Percentiles rank a stretch among this genome's conserved stretches.
These are phyloP conservation scores for Xanthia togata DNA, from an alignment of 2,888 invertebrate genomes.

Conservation along the genomic window DNA sequence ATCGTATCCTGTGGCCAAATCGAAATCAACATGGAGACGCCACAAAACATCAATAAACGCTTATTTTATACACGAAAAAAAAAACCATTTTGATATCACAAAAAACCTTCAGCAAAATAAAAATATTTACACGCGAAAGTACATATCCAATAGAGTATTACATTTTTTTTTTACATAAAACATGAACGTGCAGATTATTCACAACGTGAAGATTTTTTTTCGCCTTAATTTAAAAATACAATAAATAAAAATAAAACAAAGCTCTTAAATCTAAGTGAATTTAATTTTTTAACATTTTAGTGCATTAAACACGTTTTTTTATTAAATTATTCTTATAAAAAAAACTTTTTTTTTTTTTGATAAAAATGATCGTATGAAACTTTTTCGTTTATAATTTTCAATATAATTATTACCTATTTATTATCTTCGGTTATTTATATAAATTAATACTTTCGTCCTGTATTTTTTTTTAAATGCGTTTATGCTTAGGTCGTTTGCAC, in stretches of 20 bases:
- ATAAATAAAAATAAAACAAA: constrained; percentile 72
- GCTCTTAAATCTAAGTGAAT: constrained; percentile 78
- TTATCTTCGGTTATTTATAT: constrained; percentile 83
- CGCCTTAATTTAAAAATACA: constrained; percentile 72
- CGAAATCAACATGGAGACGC: constrained; percentile 62
- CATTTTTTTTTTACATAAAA: constrained; percentile 82
- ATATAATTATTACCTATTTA: constrained; percentile 83
- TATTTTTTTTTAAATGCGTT: constrained; percentile 79
- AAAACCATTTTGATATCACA: constrained; percentile 70
- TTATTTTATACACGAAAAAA: constrained; percentile 67
- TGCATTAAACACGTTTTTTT: constrained; percentile 77
- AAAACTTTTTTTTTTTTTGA: constrained; percentile 47
- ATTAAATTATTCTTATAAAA: constrained; percentile 60
- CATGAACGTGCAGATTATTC: constrained; percentile 83
- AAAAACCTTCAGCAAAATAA: constrained; percentile 66
- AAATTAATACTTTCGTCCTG: constrained; percentile 86
- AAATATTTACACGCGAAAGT: constrained; percentile 80
- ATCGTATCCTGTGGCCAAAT: constrained; percentile 86
- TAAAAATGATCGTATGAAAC: constrained; percentile 68
- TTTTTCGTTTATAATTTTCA: constrained; percentile 64
- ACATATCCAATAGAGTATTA: constrained; percentile 81
- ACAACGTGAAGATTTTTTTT: constrained; percentile 80
- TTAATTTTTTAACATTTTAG: constrained; percentile 76
- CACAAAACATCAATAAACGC: constrained; percentile 69
- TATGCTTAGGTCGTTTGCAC: constrained; percentile 74